Base-by-base conservation (phyloP, 1,140 invertebrate genomes). In the Agrilus planipennis region DNA sequence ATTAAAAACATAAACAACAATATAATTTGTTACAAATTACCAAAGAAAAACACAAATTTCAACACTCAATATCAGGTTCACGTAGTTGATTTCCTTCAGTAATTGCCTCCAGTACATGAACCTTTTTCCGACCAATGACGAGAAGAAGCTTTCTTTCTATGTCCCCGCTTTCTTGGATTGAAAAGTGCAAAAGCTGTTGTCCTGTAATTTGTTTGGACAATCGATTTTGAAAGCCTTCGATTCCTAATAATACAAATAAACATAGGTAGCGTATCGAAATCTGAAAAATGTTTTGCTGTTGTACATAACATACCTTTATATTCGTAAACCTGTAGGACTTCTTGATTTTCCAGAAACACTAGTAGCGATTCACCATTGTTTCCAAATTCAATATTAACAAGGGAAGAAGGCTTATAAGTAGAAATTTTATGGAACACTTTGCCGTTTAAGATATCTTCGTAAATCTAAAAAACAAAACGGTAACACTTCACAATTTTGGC, bases 41-140 rank as follows among this genome's bases (percentile, higher is more conserved):
- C 14, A 31, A 9, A 31, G 6, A 9, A 31, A 9, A 12, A 36
- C 16, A 40, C 22, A 44, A 32, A 28, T 29, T 23, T 47, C 63
- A 64, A 20, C 37, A 14, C 18, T 58, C 30, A 14, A 48, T 12
- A 18, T 41, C 49, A 20, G 14, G 12, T 16, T 54, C 43, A 19
- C 61, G 52, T 4, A 60, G 39, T 52, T 49, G 60, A 19, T 62
- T 60, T 7, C 65, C 66, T 29, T 57, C 43, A 66, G 67, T 68
- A 39, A 61, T 41, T n/a, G 65, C 61, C 45, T 66, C 49, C 4
- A 70, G 34, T 19, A 70, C 51, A 18, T 39, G 56, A 16, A 70
- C 34, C 45, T 41, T 51, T 39, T 63, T 62, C 23, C 46, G 35
- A 42, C 57, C 36, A 7, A 62, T 38, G 10, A 57, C 17, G 18